Evolutionary conservation across 2,888 invertebrate genomes (phyloP), one percentile per base, ranked within the genome.

Genomic region (Polydrusus pterygomalis): DNA sequence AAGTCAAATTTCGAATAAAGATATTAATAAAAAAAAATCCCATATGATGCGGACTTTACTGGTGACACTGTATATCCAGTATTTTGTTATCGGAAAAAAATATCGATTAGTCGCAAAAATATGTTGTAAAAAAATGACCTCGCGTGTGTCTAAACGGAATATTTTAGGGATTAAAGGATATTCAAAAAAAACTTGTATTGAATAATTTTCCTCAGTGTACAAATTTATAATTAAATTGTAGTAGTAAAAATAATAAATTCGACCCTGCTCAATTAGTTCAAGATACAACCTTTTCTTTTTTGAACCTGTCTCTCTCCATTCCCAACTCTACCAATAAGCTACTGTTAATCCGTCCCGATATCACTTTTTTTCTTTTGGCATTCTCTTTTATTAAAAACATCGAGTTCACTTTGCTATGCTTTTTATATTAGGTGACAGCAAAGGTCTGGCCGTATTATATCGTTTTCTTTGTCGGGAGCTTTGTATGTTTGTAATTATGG

Each of bases 221-320:
- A n/a, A n/a, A n/a, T n/a, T n/a, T n/a, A n/a, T n/a, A n/a, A n/a
- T n/a, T n/a, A n/a, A n/a, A n/a, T n/a, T n/a, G n/a, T n/a, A n/a
- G n/a, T n/a, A n/a, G n/a, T n/a, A n/a, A 5, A 25, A 25, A 25
- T 25, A 34, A 34, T 34, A 7, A 70, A 45, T 47, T 25, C 75
- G 47, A 9, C 25, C 49, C 75, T 75, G 75, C 43, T 20, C 11
- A 40, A 49, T 65, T 69, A 65, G 25, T 54, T 54, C 38, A 75
- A 75, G 70, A 64, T 69, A 74, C 75, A 75, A 75, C 75, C 75
- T 75, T 75, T 75, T 75, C 75, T 75, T 75, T 70, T 75, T 75
- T 75, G 75, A 75, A 75, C 75, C 75, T 30, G 70, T 75, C 75
- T 75, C 64, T 65, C 75, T 75, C 70, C 63, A 64, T 65, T 70